Conservation (phyloP, 2,797 vertebrate genomes). For the Sebastes iracundus region DNA sequence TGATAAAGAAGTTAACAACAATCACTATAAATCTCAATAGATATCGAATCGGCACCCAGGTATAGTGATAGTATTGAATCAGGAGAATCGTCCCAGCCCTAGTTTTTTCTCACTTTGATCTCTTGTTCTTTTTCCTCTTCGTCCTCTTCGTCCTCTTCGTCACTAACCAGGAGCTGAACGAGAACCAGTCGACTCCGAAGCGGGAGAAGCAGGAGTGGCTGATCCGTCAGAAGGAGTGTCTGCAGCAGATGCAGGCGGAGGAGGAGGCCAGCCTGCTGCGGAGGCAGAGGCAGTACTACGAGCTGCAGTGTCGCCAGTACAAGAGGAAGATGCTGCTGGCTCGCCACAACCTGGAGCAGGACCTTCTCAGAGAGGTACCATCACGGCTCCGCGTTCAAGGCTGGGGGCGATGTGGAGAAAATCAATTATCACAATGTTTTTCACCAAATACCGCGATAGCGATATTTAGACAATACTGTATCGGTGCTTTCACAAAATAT, state of each 20-base stretch:
- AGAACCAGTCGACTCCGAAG: constrained; percentile 93
- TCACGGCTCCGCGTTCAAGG: no score
- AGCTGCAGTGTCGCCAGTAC: constrained; percentile 91
- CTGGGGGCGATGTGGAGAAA: no score
- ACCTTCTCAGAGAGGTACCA: constrained; percentile 88
- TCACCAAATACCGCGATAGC: no score
- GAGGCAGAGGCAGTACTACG: constrained; percentile 90
- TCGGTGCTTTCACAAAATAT: no score
- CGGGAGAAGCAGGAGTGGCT: constrained; percentile 94
- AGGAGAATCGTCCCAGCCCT: no score
- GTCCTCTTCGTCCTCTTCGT: no score
- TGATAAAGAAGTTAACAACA: no score
- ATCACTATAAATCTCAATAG: no score
- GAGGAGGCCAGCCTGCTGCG: constrained; percentile 90
- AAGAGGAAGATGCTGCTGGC: constrained; percentile 92
- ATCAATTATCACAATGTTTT: no score
- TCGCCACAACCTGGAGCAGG: constrained; percentile 91
- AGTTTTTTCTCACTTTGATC: background rate
- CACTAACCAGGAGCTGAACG: constrained; percentile 86
- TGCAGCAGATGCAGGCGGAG: constrained; percentile 92
- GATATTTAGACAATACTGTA: no score
- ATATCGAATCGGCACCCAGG: no score
- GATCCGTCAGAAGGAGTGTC: constrained; percentile 91
- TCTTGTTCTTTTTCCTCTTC: background rate
- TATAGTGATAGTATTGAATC: no score